Conservation (phyloP, 2,797 vertebrate species). For the Lagorchestes hirsutus region DNA sequence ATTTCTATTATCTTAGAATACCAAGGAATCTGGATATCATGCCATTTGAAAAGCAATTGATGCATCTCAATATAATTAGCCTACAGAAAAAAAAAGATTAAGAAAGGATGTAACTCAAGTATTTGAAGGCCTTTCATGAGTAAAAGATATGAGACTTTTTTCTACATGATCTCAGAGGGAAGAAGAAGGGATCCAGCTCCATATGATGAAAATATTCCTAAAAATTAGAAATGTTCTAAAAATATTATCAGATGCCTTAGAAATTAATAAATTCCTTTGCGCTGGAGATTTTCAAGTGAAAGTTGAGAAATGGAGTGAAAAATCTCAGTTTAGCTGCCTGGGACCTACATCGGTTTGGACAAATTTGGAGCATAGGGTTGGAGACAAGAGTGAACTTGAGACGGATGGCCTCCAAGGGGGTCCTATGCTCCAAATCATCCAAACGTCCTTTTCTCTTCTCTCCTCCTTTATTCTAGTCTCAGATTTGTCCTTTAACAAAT, state of each 20-base stretch:
- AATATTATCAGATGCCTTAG: not conserved
- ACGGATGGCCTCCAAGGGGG: not conserved
- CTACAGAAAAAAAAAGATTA: not conserved
- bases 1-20: not conserved
- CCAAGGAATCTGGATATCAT: not conserved
- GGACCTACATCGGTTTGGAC: not conserved
- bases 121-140: not conserved
- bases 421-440: not conserved
- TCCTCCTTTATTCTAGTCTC: not conserved
- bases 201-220: not conserved
- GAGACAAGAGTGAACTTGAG: not conserved
- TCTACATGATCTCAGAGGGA: not conserved
- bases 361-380: not conserved
- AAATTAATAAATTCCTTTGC: not conserved
- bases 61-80: not conserved
- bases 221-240: not conserved
- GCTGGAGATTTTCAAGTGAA: not conserved
- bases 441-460: not conserved
- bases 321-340: not conserved
- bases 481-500: not conserved
- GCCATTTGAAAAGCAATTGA: not conserved
- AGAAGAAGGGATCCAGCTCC: not conserved
- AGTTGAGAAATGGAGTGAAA: not conserved
- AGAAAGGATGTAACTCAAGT: not conserved
- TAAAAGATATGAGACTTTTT: not conserved